phyloP scores from a whole-genome alignment of 2,797 vertebrate genomes.

The Lemur catta region DNA sequence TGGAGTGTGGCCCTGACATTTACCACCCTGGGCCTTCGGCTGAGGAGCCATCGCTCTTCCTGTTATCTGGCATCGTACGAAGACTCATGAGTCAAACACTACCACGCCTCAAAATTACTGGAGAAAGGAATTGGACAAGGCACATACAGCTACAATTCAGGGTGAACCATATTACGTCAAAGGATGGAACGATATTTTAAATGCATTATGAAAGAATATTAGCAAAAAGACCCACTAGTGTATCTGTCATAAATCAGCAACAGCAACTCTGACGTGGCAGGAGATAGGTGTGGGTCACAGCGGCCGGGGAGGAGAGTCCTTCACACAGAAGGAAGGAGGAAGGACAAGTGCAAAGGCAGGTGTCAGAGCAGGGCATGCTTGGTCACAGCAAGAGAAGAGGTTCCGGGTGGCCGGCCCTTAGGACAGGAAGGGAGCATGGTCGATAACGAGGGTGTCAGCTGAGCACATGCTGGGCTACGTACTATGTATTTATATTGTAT shows the following conservation, averaged over 20 bases:
- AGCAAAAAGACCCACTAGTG: not conserved
- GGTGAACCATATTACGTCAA: no score
- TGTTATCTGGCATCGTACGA: not conserved
- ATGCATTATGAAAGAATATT: not conserved
- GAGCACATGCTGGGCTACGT: not conserved
- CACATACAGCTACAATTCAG: not conserved
- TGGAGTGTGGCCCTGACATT: not conserved
- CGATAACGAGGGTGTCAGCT: not conserved
- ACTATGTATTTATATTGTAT: not conserved
- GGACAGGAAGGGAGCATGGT: not conserved
- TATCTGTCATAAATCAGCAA: accelerated
- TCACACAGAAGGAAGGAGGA: not conserved
- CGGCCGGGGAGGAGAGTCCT: not conserved
- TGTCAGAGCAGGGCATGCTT: accelerated
- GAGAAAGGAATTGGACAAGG: not conserved
- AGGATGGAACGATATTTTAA: not conserved
- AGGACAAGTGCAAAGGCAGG: not conserved
- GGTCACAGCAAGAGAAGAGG: not conserved
- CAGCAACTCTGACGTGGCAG: not conserved
- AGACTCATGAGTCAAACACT: not conserved
- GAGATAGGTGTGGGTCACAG: not conserved
- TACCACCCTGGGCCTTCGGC: not conserved
- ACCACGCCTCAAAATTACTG: not conserved
- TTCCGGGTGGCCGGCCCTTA: not conserved
- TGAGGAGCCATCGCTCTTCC: not conserved